phyloP scores from a whole-genome alignment of 92 coral and sea anemone genomes.

The Anthopleura xanthogrammica region DNA sequence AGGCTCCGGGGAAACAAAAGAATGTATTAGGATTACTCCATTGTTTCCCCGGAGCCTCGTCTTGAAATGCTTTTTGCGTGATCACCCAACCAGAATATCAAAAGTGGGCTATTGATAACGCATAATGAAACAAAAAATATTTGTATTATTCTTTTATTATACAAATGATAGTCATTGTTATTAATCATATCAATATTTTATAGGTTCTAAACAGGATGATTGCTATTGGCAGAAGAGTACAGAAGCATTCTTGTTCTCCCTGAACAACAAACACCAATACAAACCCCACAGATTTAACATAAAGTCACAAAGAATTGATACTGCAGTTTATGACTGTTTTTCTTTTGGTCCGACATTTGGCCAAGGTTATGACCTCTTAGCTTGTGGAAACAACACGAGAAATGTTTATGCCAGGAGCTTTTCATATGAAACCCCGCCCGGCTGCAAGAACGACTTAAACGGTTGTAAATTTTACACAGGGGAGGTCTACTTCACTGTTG shows the following conservation, averaged over 20 bases:
- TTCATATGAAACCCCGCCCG: constrained; percentile 20
- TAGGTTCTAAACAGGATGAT: neutral
- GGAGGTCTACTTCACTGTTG: neutral
- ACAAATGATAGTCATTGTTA: neutral
- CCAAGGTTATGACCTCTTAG: neutral
- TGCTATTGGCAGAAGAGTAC: neutral
- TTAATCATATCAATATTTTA: neutral
- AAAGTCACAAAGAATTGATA: neutral
- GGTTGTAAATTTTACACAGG: constrained; percentile 23
- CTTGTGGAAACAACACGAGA: neutral
- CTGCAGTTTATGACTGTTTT: constrained; percentile 3
- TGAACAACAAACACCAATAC: constrained; percentile 15
- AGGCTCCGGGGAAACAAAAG: no score
- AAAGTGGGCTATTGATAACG: neutral
- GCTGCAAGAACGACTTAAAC: neutral
- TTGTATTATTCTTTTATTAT: no score
- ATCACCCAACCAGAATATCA: no score
- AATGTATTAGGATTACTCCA: no score
- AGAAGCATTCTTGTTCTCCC: constrained; percentile 24
- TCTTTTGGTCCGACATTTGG: constrained; percentile 17
- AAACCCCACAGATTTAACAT: constrained; percentile 6
- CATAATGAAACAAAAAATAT: no score
- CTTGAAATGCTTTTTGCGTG: no score
- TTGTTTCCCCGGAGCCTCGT: no score
- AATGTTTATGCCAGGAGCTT: neutral